A percentile compares a stretch with the other conserved stretches of the same genome.
Evolutionary conservation across 2,797 vertebrate species (phyloP).

Genomic region (Microctenopoma stevenorrisi): DNA sequence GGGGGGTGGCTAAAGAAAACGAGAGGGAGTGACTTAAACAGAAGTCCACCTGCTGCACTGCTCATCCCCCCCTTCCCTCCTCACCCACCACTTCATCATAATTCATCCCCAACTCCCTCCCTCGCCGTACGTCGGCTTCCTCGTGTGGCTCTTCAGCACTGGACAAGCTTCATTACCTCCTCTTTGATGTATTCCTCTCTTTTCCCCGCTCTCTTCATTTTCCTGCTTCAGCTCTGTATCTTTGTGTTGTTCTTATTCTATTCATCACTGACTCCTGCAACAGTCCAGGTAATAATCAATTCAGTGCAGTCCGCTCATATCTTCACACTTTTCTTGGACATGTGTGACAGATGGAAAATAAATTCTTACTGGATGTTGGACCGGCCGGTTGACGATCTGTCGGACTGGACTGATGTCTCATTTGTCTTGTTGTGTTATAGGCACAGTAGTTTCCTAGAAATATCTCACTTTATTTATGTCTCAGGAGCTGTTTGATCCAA

Average conservation of each 20-base stretch:
- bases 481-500: no score
- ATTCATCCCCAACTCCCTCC: conserved; percentile 26
- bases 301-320: not conserved
- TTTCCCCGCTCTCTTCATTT: not conserved
- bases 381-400: no score
- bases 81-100: conserved; percentile 43
- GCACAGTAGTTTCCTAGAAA: no score
- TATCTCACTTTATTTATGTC: no score
- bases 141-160: conserved; percentile 54
- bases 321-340: no score
- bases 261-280: not conserved
- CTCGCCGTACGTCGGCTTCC: conserved; percentile 47
- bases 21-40: conserved; percentile 33
- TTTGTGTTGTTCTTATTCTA: not conserved
- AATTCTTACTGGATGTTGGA: no score
- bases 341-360: no score
- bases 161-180: conserved; percentile 65
- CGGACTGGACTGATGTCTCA: no score
- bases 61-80: conserved; percentile 13
- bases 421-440: no score
- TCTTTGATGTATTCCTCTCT: conserved; percentile 52
- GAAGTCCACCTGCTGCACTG: conserved; percentile 38
- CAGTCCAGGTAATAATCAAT: not conserved
- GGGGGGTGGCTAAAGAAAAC: not conserved
- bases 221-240: conserved; percentile 2